Evolutionary conservation across 2,888 invertebrate species (phyloP).

Genomic region (Anthrax anthrax): DNA sequence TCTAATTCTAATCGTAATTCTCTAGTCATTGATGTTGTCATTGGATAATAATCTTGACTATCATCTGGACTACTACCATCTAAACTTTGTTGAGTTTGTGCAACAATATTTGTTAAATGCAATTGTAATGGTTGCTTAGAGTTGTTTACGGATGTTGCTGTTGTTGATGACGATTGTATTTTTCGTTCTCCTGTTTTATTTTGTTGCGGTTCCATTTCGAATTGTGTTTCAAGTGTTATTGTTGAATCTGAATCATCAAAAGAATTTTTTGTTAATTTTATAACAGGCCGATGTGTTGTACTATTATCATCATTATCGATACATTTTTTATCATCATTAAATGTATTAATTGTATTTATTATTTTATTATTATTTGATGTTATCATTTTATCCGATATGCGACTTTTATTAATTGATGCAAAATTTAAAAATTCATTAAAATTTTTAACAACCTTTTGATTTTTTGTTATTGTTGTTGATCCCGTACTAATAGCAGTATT

Average conservation of each 20-base stretch:
- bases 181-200: neutral
- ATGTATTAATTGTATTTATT: conserved; percentile 1
- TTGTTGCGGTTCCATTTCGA: neutral
- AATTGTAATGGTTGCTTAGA: conserved; percentile 14
- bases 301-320: conserved; percentile 6
- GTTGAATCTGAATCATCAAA: conserved; percentile 38
- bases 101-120: conserved; percentile 19
- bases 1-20: conserved; percentile 69
- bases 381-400: conserved; percentile 30
- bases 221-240: neutral
- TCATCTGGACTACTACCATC: conserved; percentile 61
- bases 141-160: conserved; percentile 15
- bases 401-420: conserved; percentile 49
- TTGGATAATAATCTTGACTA: conserved; percentile 69
- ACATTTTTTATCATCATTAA: no score
- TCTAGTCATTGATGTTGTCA: conserved; percentile 76
- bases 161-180: neutral
- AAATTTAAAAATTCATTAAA: conserved; percentile 74
- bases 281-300: conserved; percentile 28
- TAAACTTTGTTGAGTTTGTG: conserved; percentile 20
- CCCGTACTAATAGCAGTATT: conserved; percentile 8
- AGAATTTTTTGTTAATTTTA: conserved; percentile 36
- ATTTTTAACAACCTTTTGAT: conserved; percentile 52
- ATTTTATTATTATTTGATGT: conserved; percentile 5
- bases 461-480: conserved; percentile 14